Conservation (phyloP, 2,113 vertebrate genomes). For the Pterocles gutturalis region DNA sequence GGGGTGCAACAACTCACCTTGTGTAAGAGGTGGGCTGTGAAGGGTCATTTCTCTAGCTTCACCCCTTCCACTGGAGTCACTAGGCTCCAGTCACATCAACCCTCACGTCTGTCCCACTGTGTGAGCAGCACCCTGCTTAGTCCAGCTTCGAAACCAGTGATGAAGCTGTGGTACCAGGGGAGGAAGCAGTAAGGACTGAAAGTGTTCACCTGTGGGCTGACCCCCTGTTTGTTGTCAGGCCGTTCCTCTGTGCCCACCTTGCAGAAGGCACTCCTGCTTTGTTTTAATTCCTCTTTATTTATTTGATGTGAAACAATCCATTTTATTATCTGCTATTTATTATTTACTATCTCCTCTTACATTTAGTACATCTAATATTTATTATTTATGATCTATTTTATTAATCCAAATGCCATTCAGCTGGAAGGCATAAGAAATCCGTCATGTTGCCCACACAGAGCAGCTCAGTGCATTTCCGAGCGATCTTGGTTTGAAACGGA, state of each 20-base stretch:
- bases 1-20: background rate
- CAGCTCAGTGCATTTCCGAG: background rate
- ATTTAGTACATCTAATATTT: background rate
- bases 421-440: background rate
- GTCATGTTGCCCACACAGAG: background rate
- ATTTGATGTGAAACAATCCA: background rate
- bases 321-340: background rate
- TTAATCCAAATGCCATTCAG: background rate
- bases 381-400: background rate
- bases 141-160: background rate
- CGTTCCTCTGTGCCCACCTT: background rate
- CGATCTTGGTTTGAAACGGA: background rate
- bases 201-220: background rate
- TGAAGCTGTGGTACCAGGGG: background rate
- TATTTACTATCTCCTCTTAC: background rate
- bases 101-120: background rate
- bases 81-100: background rate
- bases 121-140: background rate
- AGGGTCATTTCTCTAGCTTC: background rate
- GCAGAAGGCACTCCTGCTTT: background rate
- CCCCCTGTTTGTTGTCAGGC: background rate
- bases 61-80: background rate
- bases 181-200: background rate
- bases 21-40: background rate
- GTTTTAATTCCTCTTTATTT: background rate